Percentiles rank a stretch among this genome's conserved stretches.
These are phyloP conservation scores for Mico argentatus DNA, from an alignment of 2,797 vertebrate species.

Conservation along the genomic window DNA sequence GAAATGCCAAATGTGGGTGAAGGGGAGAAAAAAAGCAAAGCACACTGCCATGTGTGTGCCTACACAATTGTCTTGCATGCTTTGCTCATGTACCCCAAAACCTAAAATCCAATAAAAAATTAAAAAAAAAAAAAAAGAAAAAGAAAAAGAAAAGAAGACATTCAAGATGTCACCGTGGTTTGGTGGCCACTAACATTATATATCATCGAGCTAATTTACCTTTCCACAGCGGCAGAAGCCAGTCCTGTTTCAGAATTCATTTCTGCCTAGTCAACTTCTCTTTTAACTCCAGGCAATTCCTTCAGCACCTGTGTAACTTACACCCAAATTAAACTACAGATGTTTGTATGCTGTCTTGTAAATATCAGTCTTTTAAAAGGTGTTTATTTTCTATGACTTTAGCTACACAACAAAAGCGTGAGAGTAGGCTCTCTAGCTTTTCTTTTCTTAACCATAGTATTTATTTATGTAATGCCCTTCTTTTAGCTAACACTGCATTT, in stretches of 20 bases:
- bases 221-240: background rate
- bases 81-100: too few species aligned
- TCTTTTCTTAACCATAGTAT: background rate
- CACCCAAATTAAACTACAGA: background rate
- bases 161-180: background rate
- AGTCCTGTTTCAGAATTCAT: background rate
- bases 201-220: background rate
- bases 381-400: background rate
- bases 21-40: too few species aligned
- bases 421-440: background rate
- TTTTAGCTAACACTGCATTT: background rate
- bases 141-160: background rate
- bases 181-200: background rate
- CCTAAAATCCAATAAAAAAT: too few species aligned
- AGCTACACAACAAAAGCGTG: background rate
- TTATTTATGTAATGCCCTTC: background rate
- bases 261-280: background rate
- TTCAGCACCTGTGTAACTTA: background rate
- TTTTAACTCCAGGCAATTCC: background rate
- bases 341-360: background rate
- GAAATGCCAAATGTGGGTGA: too few species aligned
- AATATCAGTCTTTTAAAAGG: background rate
- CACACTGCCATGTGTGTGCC: too few species aligned
- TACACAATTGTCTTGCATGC: too few species aligned
- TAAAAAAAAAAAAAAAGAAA: too few species aligned